phyloP scores from a whole-genome alignment of 2,797 vertebrate species.

The Leptatherina wallacei region DNA sequence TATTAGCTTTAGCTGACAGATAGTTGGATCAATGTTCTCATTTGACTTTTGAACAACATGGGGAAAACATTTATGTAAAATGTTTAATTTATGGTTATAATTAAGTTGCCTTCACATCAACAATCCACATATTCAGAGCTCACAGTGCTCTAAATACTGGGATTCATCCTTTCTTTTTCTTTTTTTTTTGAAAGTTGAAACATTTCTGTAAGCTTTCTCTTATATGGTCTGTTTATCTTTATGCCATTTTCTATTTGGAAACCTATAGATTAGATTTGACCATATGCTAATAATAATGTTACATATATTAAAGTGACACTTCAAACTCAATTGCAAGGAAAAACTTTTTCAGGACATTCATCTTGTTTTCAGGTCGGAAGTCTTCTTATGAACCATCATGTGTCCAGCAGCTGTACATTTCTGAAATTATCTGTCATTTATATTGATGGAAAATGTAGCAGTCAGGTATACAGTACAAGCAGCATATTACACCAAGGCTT shows the following conservation, averaged over 20 bases:
- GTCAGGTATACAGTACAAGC: slow-evolving; percentile 30
- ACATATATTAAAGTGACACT: too few relatives aligned
- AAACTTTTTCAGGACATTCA: slow-evolving; percentile 37
- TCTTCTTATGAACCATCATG: not conserved
- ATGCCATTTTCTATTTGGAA: too few relatives aligned
- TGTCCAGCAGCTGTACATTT: slow-evolving; percentile 2
- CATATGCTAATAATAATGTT: too few relatives aligned
- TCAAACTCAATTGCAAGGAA: not conserved
- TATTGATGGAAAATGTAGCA: slow-evolving; percentile 16
- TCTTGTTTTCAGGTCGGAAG: slow-evolving; percentile 25
- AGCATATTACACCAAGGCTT: not conserved
- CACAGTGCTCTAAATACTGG: not conserved
- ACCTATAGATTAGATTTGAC: too few relatives aligned
- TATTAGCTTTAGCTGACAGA: not conserved
- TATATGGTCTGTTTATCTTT: too few relatives aligned
- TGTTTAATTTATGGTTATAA: not conserved
- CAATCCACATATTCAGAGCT: too few relatives aligned
- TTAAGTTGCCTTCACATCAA: not conserved
- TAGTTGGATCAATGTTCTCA: not conserved
- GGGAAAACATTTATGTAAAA: not conserved
- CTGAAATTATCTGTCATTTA: slow-evolving; percentile 25
- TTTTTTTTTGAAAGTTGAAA: too few relatives aligned
- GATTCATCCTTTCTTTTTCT: not conserved
- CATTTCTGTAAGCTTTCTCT: too few relatives aligned
- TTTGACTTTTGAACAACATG: not conserved